Base-by-base conservation (phyloP, 2,888 invertebrate species). In the Volucella zonaria region DNA sequence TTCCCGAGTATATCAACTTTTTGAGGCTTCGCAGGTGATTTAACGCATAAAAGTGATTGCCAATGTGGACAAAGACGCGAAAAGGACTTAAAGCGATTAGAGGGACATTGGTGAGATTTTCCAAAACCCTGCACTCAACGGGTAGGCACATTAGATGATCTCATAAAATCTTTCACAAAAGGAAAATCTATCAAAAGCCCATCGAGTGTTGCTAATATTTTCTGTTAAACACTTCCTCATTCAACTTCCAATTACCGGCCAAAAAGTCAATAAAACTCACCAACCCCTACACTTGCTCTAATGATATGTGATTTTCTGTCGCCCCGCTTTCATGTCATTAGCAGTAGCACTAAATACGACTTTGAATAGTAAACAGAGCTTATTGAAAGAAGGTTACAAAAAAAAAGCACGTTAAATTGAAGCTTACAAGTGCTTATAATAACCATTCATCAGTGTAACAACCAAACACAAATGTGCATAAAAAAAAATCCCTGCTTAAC, bases 391-490 rank as follows among this genome's bases (percentile, higher is more conserved):
- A 71, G 0, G 31, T 31, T 31, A 6, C 31, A 31, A 6, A 0
- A 31, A 31, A 23, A 31, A 31, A 31, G 0, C 4, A 31, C 31
- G 43, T 52, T 62, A 11, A 54, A 42, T 42, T 38, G 12, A 49
- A 56, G 40, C n/a, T 49, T 49, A 66, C 18, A 47, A 40, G n/a
- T 12, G 42, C 66, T 43, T 74, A 62, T 62, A 43, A 66, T 56
- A 56, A 23, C 62, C 70, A 71, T 71, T 81, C 59, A 77, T 80
- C 74, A 67, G 14, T 54, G 23, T 66, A 51, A 45, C 56, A 47
- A 12, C 14, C 43, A 2, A 15, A 43, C 49, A 61, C 43, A 15
- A 45, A 38, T 45, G 58, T 58, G 58, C 70, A 59, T 59, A 66
- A 59, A 68, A 51, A 68, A 51, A 70, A 58, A 56, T 40, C 51